Percentiles rank a stretch among this genome's conserved stretches.
These are phyloP conservation scores for Capreolus pygargus DNA, from an alignment of 2,113 vertebrate genomes.

Conservation along the genomic window DNA sequence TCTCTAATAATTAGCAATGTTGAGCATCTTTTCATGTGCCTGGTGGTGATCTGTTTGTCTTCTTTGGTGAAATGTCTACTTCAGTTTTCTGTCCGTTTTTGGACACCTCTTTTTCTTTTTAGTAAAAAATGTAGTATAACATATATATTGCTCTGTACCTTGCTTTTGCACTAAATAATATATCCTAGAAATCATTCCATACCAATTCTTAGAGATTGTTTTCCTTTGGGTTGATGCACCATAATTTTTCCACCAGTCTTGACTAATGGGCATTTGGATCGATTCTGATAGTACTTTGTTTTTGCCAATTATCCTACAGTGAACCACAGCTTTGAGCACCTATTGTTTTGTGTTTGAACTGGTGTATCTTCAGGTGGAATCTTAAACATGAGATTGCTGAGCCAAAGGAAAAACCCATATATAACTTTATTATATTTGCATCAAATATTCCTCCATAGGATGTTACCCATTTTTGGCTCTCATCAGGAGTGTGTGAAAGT, in stretches of 20 bases:
- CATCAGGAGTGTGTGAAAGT: neutral
- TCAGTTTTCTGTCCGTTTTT: neutral
- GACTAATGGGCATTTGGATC: neutral
- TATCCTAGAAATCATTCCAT: neutral
- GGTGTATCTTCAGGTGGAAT: neutral
- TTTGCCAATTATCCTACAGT: neutral
- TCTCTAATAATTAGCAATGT: neutral
- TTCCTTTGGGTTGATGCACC: neutral
- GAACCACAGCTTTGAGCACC: neutral
- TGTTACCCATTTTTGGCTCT: neutral
- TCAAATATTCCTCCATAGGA: neutral
- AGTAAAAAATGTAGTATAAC: neutral
- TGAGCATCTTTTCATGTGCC: neutral
- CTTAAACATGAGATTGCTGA: neutral
- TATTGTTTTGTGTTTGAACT: neutral
- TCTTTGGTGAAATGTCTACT: neutral
- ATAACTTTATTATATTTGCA: neutral
- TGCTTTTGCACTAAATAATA: neutral
- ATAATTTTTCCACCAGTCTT: neutral
- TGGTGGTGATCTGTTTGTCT: neutral
- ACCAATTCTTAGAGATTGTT: neutral
- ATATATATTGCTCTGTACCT: neutral
- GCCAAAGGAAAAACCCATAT: neutral
- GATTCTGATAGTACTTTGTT: neutral
- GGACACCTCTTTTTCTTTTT: neutral